phyloP scores from a whole-genome alignment of 2,888 invertebrate genomes.

The Drosophila lutescens region DNA sequence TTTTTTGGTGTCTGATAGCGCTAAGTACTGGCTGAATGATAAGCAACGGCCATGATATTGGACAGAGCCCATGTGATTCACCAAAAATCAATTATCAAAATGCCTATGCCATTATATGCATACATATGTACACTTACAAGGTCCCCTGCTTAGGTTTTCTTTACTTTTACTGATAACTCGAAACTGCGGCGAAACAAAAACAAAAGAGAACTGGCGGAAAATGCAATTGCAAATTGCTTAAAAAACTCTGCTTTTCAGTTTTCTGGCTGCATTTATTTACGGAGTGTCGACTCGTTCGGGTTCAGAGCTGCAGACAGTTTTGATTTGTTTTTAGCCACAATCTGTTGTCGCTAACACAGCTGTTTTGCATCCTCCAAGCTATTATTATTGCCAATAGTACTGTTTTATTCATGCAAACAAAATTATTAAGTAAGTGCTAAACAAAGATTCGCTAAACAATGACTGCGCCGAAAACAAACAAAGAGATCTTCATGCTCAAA shows the following conservation, averaged over 20 bases:
- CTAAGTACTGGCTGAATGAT: not conserved
- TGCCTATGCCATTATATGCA: not conserved
- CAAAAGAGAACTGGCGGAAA: constrained; percentile 4
- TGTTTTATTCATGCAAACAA: constrained; percentile 16
- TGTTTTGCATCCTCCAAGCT: constrained; percentile 8
- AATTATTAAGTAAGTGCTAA: constrained; percentile 35
- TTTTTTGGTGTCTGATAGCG: constrained; percentile 17
- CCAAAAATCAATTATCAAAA: constrained; percentile 21
- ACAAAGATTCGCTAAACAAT: constrained; percentile 20
- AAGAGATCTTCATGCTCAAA: constrained; percentile 9
- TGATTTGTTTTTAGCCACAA: constrained; percentile 1
- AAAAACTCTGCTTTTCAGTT: constrained; percentile 14
- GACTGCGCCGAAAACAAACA: constrained; percentile 10
- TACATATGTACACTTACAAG: constrained; percentile 5
- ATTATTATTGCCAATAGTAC: constrained; percentile 4
- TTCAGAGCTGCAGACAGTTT: not conserved
- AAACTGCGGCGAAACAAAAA: not conserved
- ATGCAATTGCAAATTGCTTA: constrained; percentile 14
- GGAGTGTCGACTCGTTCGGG: constrained; percentile 11
- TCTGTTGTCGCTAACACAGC: constrained; percentile 12
- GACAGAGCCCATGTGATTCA: constrained; percentile 19
- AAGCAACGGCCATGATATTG: not conserved
- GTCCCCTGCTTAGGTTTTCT: not conserved
- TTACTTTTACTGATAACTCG: not conserved
- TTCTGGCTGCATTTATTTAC: constrained; percentile 18